Base-by-base conservation (phyloP, 1,140 invertebrate species). In the Lucilia cuprina region DNA sequence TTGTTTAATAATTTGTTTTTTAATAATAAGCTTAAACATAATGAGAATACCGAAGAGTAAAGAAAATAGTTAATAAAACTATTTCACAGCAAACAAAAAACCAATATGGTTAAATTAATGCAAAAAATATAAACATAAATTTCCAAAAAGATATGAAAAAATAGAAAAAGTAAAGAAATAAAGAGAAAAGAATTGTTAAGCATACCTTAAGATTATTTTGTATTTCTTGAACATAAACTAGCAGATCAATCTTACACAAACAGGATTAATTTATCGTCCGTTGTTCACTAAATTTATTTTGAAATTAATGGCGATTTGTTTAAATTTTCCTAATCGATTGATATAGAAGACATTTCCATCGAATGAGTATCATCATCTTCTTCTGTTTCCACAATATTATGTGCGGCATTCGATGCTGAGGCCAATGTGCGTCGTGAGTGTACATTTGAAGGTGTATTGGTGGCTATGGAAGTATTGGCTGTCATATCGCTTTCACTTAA, bases 331-430 rank as follows among this genome's bases (percentile, higher is more conserved):
- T 87, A 87, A 83, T 90, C 89, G 12, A 90, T 90, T 70, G 87
- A 90, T 10, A 90, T 88, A 13, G 85, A 88, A 12, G 88, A 90
- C 80, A 90, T 87, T 30, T 90, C 89, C 89, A 90, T 90, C 2
- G 88, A 87, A 50, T 88, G 88, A 47, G 83, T 83, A 78, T 90
- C 89, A 19, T 88, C 83, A n/a, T 85, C 85, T n/a, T 82, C 74
- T 14, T 17, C 82, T 85, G 41, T 41, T 17, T 90, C 87, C 21
- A 13, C 74, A 47, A 83, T 35, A 78, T 47, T 80, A 34, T 34
- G 50, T 19, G 50, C 50, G 5, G 50, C 50, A 34, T 60, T 47
- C 5, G 50, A 19, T n/a, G 30, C 14, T 47, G 82, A 34, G 21
- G 41, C 49, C 9, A 34, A 34, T 19, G 82, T 82, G 19, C 50